Percentiles rank a stretch among this genome's conserved stretches.
Evolutionary conservation across 2,113 vertebrate species (phyloP).

Genomic region (Cheilinus undulatus): DNA sequence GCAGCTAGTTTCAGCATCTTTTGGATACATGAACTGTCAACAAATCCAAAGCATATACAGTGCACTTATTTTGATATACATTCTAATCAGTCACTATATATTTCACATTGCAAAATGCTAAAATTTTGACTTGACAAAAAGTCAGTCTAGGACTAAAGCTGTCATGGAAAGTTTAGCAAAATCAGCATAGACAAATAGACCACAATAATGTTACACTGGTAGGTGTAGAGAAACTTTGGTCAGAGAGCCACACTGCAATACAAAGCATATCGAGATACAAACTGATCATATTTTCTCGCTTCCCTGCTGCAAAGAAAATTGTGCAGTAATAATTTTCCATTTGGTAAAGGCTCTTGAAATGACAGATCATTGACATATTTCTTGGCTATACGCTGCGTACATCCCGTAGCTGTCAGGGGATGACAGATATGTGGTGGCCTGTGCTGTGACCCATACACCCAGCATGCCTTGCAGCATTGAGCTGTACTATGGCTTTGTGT

Average conservation of each 20-base stretch:
- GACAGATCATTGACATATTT: constrained; percentile 8
- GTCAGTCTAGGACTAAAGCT: too few relatives aligned
- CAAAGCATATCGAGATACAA: background rate
- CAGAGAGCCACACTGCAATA: constrained; percentile 5
- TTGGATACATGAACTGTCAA: too few relatives aligned
- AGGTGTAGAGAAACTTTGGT: too few relatives aligned
- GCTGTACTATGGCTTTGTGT: constrained; percentile 45
- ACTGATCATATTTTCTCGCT: background rate
- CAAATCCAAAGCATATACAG: too few relatives aligned
- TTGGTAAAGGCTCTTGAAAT: background rate
- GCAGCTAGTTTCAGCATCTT: too few relatives aligned
- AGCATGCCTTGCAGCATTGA: constrained; percentile 52
- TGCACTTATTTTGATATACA: too few relatives aligned
- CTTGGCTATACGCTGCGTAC: constrained; percentile 9
- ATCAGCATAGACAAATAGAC: too few relatives aligned
- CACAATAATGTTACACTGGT: too few relatives aligned
- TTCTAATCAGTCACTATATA: too few relatives aligned
- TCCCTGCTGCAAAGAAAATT: background rate
- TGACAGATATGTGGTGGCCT: constrained; percentile 54
- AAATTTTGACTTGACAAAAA: too few relatives aligned
- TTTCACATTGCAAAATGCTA: too few relatives aligned
- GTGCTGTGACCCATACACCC: constrained; percentile 56
- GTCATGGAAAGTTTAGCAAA: too few relatives aligned
- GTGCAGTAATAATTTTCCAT: background rate
- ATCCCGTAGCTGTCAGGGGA: constrained; percentile 35